A percentile compares a stretch with the other conserved stretches of the same genome.
phyloP scores from a whole-genome alignment of 2,888 invertebrate genomes.

The Hesperia comma region DNA sequence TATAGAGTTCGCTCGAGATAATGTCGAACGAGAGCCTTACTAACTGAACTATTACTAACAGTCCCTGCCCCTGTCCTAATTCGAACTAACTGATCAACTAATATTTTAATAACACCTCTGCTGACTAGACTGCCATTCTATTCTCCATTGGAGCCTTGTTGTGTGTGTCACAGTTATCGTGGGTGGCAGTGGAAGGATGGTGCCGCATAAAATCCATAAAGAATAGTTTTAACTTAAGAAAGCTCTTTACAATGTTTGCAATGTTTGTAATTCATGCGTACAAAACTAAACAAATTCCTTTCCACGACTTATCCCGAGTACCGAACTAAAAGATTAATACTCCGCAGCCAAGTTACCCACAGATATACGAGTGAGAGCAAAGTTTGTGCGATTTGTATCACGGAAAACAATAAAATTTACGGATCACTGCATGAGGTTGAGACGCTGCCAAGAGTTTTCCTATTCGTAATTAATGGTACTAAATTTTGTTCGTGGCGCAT shows the following conservation, averaged over 20 bases:
- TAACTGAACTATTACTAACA: no score
- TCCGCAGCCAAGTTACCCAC: constrained; percentile 52
- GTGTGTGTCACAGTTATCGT: no score
- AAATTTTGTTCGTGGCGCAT: constrained; percentile 6
- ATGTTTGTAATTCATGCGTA: constrained; percentile 23
- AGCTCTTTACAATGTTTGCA: background rate
- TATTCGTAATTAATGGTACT: constrained; percentile 30
- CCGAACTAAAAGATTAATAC: constrained; percentile 60
- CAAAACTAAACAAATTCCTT: constrained; percentile 30
- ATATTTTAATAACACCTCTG: no score
- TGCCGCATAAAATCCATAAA: no score
- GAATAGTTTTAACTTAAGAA: background rate
- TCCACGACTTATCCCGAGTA: constrained; percentile 10
- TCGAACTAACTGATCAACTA: no score
- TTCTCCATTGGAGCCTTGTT: no score
- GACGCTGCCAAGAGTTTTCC: constrained; percentile 26
- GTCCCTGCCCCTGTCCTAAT: no score
- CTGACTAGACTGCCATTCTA: no score
- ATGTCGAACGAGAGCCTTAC: no score
- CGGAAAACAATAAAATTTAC: constrained; percentile 78
- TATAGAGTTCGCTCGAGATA: no score
- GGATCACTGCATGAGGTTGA: constrained; percentile 58
- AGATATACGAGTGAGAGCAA: constrained; percentile 21
- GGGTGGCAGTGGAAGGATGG: no score
- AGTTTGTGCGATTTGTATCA: constrained; percentile 53